Evolutionary conservation across 2,797 vertebrate species (phyloP), one percentile per base, ranked within the genome.

Genomic region (Danio choprae): DNA sequence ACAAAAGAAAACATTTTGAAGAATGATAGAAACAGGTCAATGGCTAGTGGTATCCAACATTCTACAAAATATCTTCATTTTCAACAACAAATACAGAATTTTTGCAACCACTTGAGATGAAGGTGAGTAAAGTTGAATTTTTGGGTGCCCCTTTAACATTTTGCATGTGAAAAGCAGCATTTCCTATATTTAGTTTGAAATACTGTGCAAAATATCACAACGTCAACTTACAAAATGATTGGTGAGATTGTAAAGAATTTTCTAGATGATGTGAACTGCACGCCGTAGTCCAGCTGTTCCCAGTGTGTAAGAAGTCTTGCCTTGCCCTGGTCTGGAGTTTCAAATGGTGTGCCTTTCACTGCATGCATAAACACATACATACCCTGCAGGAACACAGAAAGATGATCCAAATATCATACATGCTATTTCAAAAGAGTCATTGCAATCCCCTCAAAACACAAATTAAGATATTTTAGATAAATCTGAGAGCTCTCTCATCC

Each of bases 161-260:
- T 29, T 29, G 1, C 3, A 29, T 29, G 29, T 29, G 29, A 29
- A 29, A n/a, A 29, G 29, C 29, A 29, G 29, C 3, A 29, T 29
- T 29, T 29, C 20, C 55, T 58, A 12, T 29, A 58, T 11, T 10
- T 10, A 5, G 18, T 22, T 3, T 18, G 2, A 60, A 36, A 38
- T 38, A 46, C 7, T n/a, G 15, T n/a, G 3, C 10, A 70, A 53
- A 18, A 69, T 5, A 65, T 13, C 7, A 8, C 18, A 56, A 22
- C 55, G 72, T 76, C 3, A 88, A 80, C 90, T 92, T 93, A 96
- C 95, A 96, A 89, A 89, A 96, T 94, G 86, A 96, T 96, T 85
- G 97, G 97, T 67, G 97, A 98, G 86, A 99, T 98, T 84, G 97
- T 99, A 93, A 99, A 98, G 94, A 99, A 99, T 89, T 99, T 99